A percentile compares a stretch with the other conserved stretches of the same genome.
Conservation (phyloP, 2,113 vertebrate genomes). For the Pycnonotus jocosus region DNA sequence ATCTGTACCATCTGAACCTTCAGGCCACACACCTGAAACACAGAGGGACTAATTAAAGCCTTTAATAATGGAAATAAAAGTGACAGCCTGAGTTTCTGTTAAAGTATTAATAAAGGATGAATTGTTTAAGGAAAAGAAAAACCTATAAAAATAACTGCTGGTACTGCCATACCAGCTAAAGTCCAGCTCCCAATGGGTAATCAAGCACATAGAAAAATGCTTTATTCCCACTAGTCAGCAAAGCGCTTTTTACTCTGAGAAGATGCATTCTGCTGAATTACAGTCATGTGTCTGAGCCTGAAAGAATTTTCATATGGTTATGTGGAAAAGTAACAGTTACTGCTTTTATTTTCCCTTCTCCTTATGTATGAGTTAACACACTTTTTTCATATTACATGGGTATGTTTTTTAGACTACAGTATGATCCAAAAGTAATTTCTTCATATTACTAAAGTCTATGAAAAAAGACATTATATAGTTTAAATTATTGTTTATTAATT, state of each 20-base stretch:
- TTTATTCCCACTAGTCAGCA: not conserved
- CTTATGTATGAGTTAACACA: not conserved
- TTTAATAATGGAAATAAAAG: not conserved
- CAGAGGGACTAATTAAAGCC: not conserved
- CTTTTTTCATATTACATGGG: not conserved
- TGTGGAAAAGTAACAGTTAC: not conserved
- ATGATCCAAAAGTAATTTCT: not conserved
- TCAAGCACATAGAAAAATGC: not conserved
- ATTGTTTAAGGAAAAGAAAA: not conserved
- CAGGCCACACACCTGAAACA: constrained; percentile 90
- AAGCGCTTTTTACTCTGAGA: not conserved
- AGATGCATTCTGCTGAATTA: not conserved
- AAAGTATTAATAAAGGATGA: not conserved
- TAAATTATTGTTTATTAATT: not conserved
- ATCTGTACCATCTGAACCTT: constrained; percentile 95
- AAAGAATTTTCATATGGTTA: not conserved
- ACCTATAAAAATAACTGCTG: not conserved
- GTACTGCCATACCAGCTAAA: not conserved
- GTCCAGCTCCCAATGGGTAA: not conserved
- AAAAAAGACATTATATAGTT: not conserved
- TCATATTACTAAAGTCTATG: not conserved
- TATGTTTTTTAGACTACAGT: not conserved
- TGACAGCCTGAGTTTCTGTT: not conserved
- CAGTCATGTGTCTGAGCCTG: not conserved
- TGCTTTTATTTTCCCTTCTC: not conserved